Base-by-base conservation (phyloP, 2,888 invertebrate genomes). In the Aphidoletes aphidimyza region DNA sequence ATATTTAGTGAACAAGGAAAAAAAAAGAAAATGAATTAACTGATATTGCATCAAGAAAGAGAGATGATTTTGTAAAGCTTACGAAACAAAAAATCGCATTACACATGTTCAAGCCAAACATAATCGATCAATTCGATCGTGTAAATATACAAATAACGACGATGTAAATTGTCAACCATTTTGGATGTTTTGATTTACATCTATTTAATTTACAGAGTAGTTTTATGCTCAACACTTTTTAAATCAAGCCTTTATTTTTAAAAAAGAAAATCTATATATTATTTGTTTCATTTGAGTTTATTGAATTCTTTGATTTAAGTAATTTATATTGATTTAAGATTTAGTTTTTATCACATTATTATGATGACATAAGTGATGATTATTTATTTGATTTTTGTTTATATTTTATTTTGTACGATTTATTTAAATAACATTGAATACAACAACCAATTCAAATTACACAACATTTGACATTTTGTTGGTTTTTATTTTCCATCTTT, bases 141-240 rank as follows among this genome's bases (percentile, higher is more conserved):
- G 45, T 45, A 45, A 45, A 45, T 17, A 45, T 11, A 45, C 45
- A 45, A 45, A 45, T 11, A 45, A 45, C 17, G 17, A 11, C 8
- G 8, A 11, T 45, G 45, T 45, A 45, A 45, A 45, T 45, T 11
- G n/a, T 8, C 26, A n/a, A 54, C 6, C 0, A 54, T 22, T 22
- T 22, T 5, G 54, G n/a, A 22, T 54, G 22, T 54, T 54, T 54
- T 69, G 69, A 69, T 30, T 69, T 69, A 0, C 30, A 69, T 69
- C 14, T 39, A 39, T 81, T 81, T 22, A 39, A 22, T 81, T 81
- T n/a, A 39, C 26, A 42, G 83, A 83, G 83, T 83, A 83, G 83
- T 83, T 83, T 83, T 83, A 83, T 83, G 83, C 83, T 83, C 83
- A 45, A 83, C 36, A 37, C 5, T 34, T 69, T 11, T 30, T 5